Base-by-base conservation (phyloP, 2,113 vertebrate species). In the Calyptommatus sinebrachiatus region DNA sequence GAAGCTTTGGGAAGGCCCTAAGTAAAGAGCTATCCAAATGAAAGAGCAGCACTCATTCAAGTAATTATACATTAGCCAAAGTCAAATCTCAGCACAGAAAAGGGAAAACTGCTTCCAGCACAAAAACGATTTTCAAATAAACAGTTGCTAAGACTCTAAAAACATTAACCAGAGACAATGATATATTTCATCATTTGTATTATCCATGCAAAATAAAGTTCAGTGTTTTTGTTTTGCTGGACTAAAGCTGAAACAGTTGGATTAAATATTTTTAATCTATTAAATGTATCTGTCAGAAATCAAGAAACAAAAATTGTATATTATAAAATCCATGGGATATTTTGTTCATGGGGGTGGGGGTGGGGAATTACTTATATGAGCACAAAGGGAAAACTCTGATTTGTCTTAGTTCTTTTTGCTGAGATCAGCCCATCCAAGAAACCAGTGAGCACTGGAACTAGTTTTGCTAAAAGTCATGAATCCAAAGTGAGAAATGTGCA, bases 401-500 rank as follows among this genome's bases (percentile, higher is more conserved):
- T 74, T 31, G 1, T 28, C 74, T 1, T 31, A 1, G 0, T 73
- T n/a, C 46, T 8, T 0, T 26, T 71, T 50, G 73, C n/a, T 3
- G 1, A 29, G 18, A 45, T 20, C 8, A 21, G 83, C 60, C 66
- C 65, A 53, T 63, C 60, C 62, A n/a, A 1, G 46, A 2, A 20
- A 65, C 48, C n/a, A 31, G 22, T 46, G 73, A 18, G 1, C 46
- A 85, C 31, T 53, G 60, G 45, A 5, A 87, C 14, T 65, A 35
- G 26, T 66, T 12, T 20, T 41, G n/a, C 67, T 76, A 83, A 85
- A 35, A 29, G 26, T 22, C 71, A 35, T 71, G 71, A 26, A 46
- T 50, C 29, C 69, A 29, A 50, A 83, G 80, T 41, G 77, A 70
- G 22, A 84, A 87, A 83, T 68, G 26, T 14, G 46, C 78, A 0